phyloP scores from a whole-genome alignment of 2,797 vertebrate genomes.

The Acomys russatus region DNA sequence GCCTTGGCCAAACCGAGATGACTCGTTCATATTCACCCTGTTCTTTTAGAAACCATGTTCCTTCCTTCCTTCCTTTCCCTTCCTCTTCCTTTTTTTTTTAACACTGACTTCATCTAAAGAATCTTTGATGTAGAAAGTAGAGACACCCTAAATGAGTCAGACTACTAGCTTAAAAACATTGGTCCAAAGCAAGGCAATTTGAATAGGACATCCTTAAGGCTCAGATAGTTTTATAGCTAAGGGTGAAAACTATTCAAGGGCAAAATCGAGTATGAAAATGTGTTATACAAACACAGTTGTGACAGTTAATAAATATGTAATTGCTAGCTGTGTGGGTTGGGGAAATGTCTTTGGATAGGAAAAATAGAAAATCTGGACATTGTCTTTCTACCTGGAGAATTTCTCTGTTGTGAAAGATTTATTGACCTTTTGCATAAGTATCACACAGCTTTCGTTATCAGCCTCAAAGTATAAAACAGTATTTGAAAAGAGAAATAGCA shows the following conservation, averaged over 20 bases:
- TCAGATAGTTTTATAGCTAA: slow-evolving; percentile 77
- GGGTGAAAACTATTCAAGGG: slow-evolving; percentile 86
- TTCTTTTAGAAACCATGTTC: slow-evolving; percentile 46
- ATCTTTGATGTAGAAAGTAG: slow-evolving; percentile 62
- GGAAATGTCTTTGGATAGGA: slow-evolving; percentile 70
- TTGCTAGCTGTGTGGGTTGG: slow-evolving; percentile 73
- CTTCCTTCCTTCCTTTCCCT: slow-evolving; percentile 70
- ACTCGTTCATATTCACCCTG: slow-evolving; percentile 78
- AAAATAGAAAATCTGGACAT: slow-evolving; percentile 56
- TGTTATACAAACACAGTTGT: slow-evolving; percentile 82
- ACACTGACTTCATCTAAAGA: slow-evolving; percentile 82
- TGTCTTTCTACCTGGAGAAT: slow-evolving; percentile 77
- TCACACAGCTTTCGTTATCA: slow-evolving; percentile 62
- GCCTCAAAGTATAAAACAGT: slow-evolving; percentile 68
- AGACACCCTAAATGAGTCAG: slow-evolving; percentile 79
- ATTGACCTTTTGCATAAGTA: slow-evolving; percentile 68
- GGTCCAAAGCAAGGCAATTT: slow-evolving; percentile 81
- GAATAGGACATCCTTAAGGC: slow-evolving; percentile 82
- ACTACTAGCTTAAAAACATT: slow-evolving; percentile 79
- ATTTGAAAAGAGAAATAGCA: slow-evolving; percentile 75
- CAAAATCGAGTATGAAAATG: slow-evolving; percentile 86
- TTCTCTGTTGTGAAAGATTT: slow-evolving; percentile 72
- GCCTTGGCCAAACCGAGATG: slow-evolving; percentile 73
- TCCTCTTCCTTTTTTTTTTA: not conserved
- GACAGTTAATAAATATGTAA: slow-evolving; percentile 85